Conservation (phyloP, 2,797 vertebrate species). For the Pogonophryne albipinna region DNA sequence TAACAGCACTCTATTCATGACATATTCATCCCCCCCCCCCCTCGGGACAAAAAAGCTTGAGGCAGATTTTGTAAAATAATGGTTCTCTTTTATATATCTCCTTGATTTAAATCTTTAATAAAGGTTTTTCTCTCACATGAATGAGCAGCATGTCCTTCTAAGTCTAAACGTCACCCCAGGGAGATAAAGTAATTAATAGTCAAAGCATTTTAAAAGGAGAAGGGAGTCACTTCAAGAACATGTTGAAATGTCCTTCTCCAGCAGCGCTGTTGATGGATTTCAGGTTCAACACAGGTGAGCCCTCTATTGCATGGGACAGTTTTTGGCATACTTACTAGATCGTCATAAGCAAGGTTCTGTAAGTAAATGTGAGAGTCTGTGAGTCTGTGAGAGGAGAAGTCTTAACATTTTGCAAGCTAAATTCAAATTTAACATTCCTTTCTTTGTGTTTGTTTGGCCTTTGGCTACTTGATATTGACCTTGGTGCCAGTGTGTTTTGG, state of each 20-base stretch:
- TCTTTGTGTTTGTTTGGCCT: constrained; percentile 37
- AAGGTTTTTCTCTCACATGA: constrained; percentile 57
- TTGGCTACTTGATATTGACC: constrained; percentile 43
- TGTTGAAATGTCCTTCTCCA: constrained; percentile 63
- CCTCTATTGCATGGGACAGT: constrained; percentile 53
- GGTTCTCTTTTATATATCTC: constrained; percentile 44
- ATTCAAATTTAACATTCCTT: constrained; percentile 46
- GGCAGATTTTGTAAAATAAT: constrained; percentile 58
- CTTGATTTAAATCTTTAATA: constrained; percentile 70
- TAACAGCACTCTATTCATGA: constrained; percentile 36
- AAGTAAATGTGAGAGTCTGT: constrained; percentile 49
- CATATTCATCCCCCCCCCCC: constrained; percentile 32
- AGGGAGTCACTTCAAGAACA: constrained; percentile 72
- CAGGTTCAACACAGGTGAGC: constrained; percentile 60
- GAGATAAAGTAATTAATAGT: constrained; percentile 75
- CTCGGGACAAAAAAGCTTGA: constrained; percentile 44
- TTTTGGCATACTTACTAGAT: constrained; percentile 68
- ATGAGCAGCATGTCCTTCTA: constrained; percentile 55
- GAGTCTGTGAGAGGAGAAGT: constrained; percentile 18
- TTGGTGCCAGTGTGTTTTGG: constrained; percentile 40
- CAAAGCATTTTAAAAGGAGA: constrained; percentile 67
- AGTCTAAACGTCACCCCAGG: constrained; percentile 71
- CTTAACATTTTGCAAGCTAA: constrained; percentile 43
- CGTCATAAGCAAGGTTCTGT: constrained; percentile 50
- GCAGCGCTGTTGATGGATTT: constrained; percentile 69